These are phyloP conservation scores for Mandrillus leucophaeus DNA, from an alignment of 2,113 vertebrate genomes.

Conservation along the genomic window DNA sequence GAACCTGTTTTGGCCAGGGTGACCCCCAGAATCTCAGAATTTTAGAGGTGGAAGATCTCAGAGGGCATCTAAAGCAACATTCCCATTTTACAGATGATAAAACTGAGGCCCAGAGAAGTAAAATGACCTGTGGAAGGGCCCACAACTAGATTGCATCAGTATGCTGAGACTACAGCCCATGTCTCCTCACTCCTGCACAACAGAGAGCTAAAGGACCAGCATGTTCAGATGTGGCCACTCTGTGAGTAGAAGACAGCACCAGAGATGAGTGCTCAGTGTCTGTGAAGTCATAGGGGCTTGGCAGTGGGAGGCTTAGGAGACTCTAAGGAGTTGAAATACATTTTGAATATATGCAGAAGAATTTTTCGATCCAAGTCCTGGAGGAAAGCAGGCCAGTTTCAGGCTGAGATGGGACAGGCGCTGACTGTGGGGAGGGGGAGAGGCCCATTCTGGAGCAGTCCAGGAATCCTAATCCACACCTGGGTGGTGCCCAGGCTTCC, in stretches of 20 bases:
- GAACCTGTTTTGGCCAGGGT: background rate
- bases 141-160: background rate
- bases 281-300: background rate
- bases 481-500: background rate
- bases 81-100: slow-evolving; percentile 1
- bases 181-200: background rate
- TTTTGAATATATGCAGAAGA: background rate
- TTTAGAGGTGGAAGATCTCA: background rate
- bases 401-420: background rate
- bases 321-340: background rate
- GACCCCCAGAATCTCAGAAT: background rate
- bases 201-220: background rate
- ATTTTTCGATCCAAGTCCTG: background rate
- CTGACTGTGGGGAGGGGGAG: background rate
- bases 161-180: background rate
- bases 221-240: background rate
- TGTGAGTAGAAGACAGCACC: background rate
- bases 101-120: background rate
- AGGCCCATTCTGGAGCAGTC: background rate
- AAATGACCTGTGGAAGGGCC: background rate
- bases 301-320: background rate
- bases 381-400: background rate
- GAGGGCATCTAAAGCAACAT: background rate
- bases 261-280: background rate
- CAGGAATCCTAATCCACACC: background rate